Base-by-base conservation (phyloP, 1,140 invertebrate genomes). In the Drosophila jambulina region DNA sequence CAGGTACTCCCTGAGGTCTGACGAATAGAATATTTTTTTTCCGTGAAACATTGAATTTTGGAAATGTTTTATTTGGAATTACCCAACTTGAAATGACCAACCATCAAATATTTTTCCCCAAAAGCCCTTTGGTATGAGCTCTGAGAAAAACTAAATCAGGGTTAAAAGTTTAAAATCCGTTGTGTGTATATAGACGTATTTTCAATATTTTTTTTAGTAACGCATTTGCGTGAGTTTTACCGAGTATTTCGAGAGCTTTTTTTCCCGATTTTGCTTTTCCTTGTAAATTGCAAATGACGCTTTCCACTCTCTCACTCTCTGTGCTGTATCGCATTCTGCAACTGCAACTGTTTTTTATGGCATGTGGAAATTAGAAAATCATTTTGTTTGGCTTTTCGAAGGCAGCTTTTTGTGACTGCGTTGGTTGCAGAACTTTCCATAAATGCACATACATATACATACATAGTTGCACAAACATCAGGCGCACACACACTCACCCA, bases 311-410 rank as follows among this genome's bases (percentile, higher is more conserved):
- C 48, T n/a, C 23, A 10, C 68, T 51, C 45, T 23, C 46, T 36
- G 34, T 21, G 25, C 38, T 45, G 64, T 76, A 61, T 56, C 19
- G 49, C 29, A 49, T 40, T 54, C 40, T 34, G 25, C 29, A 56
- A 42, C 36, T 64, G 43, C 36, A 51, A 54, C 45, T 59, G 46
- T 59, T 63, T 75, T 81, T 82, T 82, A 86, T 71, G 58, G 62
- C 36, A 78, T 81, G 84, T 88, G 84, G 84, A 88, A 81, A 88
- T 88, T 88, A 88, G 80, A 88, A 88, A 88, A 88, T 88, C 74
- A 88, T 88, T 87, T 78, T 61, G 49, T 83, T 29, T 80, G 64
- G 60, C 72, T 80, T 80, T 61, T 54, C 54, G 48, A 80, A 60
- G 49, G 27, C 57, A 49, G 32, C 46, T 60, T 34, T 76, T 72